phyloP scores from a whole-genome alignment of 2,113 vertebrate genomes.

The Tetraodon nigroviridis region DNA sequence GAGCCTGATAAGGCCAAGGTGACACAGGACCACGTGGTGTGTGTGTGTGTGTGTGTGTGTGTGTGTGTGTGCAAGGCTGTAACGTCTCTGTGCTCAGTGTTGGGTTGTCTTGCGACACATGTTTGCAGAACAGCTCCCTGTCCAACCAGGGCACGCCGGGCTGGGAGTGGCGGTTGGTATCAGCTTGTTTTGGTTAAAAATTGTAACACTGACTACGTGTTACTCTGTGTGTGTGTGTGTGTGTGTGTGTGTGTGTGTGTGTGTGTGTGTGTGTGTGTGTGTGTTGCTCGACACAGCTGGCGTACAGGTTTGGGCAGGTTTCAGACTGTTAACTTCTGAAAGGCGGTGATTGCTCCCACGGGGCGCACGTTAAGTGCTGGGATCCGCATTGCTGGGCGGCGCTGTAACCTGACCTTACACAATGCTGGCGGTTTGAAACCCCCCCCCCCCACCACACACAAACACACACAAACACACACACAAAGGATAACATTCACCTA shows the following conservation, averaged over 20 bases:
- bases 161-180: conserved; percentile 41
- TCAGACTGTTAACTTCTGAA: conserved; percentile 33
- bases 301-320: conserved; percentile 46
- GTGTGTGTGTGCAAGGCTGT: conserved; percentile 56
- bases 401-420: conserved; percentile 58
- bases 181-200: conserved; percentile 36
- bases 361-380: conserved; percentile 14
- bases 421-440: conserved; percentile 55
- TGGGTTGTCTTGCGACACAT: conserved; percentile 41
- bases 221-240: conserved; percentile 7
- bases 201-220: conserved; percentile 13
- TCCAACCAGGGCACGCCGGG: conserved; percentile 47
- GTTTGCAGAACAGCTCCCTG: conserved; percentile 37
- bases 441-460: no score
- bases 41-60: conserved; percentile 63
- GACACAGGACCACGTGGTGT: conserved; percentile 43
- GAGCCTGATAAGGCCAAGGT: conserved; percentile 59
- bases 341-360: conserved; percentile 15
- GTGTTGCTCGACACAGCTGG: conserved; percentile 19
- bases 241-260: conserved; percentile 7
- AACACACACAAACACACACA: no score
- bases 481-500: conserved; percentile 66
- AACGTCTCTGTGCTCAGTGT: conserved; percentile 39
- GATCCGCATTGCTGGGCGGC: conserved; percentile 44
- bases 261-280: conserved; percentile 7